A percentile compares a stretch with the other conserved stretches of the same genome.
Conservation (phyloP, 2,113 vertebrate species). For the Phyllopteryx taeniolatus region DNA sequence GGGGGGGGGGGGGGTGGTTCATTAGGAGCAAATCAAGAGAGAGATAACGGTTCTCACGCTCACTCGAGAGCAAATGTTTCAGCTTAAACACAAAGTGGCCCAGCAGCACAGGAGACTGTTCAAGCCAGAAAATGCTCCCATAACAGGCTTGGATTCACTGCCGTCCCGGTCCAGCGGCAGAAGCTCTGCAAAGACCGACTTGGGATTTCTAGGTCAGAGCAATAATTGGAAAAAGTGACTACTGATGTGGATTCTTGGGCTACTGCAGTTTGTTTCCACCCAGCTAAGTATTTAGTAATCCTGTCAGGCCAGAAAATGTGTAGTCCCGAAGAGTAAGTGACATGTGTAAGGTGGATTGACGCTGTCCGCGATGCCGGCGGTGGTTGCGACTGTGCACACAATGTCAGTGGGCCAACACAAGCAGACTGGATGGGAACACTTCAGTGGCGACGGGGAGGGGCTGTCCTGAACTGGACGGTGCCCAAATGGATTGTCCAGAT, state of each 20-base stretch:
- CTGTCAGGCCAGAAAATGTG: constrained; percentile 61
- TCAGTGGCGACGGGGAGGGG: constrained; percentile 45
- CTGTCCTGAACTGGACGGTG: constrained; percentile 19
- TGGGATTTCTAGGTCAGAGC: constrained; percentile 71
- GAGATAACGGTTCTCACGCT: constrained; percentile 34
- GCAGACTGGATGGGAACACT: constrained; percentile 53
- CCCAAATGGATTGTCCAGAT: constrained; percentile 56
- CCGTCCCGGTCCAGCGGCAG: constrained; percentile 39
- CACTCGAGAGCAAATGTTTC: constrained; percentile 39
- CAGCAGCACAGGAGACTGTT: constrained; percentile 23
- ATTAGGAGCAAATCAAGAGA: constrained; percentile 23
- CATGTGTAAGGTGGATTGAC: constrained; percentile 53
- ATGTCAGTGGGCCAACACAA: constrained; percentile 54
- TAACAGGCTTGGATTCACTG: constrained; percentile 50
- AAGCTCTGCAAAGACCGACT: constrained; percentile 62
- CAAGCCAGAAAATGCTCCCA: constrained; percentile 32
- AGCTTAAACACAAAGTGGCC: constrained; percentile 40
- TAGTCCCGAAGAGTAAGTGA: constrained; percentile 48
- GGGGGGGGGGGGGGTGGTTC: constrained; percentile 7
- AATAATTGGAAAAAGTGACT: constrained; percentile 76
- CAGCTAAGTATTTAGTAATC: constrained; percentile 63
- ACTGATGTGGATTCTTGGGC: constrained; percentile 44
- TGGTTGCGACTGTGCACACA: constrained; percentile 49
- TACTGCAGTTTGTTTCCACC: constrained; percentile 65
- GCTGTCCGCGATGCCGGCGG: constrained; percentile 4